phyloP scores from a whole-genome alignment of 2,797 vertebrate genomes.

The Xiphophorus birchmanni region DNA sequence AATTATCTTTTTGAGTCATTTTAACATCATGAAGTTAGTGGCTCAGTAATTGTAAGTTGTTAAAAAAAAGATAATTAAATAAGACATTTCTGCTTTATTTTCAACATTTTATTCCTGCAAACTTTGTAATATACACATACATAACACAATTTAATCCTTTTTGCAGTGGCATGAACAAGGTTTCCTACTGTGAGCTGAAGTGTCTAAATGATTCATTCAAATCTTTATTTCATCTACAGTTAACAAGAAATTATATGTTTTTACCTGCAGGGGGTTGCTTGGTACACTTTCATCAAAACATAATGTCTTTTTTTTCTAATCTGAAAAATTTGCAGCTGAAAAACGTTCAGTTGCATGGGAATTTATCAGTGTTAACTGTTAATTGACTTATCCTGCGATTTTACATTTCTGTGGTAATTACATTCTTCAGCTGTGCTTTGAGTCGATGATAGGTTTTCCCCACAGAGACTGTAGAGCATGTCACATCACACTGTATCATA shows the following conservation, averaged over 20 bases:
- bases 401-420: conserved; percentile 2
- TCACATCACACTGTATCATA: conserved; percentile 8
- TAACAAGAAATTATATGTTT: background rate
- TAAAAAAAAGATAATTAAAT: background rate
- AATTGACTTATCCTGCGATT: conserved; percentile 7
- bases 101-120: background rate
- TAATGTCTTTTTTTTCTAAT: conserved; percentile 4
- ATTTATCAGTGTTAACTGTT: background rate
- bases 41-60: background rate
- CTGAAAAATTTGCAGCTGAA: conserved; percentile 8
- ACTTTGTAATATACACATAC: background rate
- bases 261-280: background rate
- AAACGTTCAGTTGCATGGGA: background rate
- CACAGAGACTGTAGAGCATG: conserved; percentile 4
- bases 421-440: conserved; percentile 4
- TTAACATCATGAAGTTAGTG: background rate
- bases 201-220: background rate
- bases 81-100: background rate
- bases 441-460: conserved; percentile 1
- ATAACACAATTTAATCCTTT: background rate
- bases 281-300: background rate
- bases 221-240: background rate
- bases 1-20: background rate
- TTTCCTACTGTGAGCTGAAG: background rate
- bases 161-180: background rate